Conservation (phyloP, 2,113 vertebrate species). For the Mormoops blainvillei region DNA sequence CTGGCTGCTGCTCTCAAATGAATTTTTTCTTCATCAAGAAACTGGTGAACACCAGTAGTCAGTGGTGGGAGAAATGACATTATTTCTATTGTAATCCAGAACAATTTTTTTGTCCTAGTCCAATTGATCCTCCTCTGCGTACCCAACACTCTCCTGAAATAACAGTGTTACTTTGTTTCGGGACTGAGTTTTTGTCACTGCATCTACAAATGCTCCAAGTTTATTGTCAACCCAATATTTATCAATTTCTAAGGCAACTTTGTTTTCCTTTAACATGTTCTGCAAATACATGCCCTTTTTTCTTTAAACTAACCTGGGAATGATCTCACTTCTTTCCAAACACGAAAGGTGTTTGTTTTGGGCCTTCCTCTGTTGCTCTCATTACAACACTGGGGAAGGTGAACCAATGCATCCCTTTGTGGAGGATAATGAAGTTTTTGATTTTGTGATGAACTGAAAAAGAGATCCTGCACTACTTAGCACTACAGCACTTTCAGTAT, state of each 20-base stretch:
- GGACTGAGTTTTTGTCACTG: neutral
- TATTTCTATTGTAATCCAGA: neutral
- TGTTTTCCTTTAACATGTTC: neutral
- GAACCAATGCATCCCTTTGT: neutral
- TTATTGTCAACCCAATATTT: neutral
- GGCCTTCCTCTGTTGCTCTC: neutral
- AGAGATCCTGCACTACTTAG: neutral
- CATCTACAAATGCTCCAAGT: neutral
- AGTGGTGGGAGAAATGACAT: no score
- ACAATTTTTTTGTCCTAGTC: neutral
- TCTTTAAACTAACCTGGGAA: neutral
- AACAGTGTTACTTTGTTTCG: neutral
- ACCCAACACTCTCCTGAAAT: neutral
- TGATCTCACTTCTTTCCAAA: neutral
- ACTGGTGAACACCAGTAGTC: neutral
- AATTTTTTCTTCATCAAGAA: neutral
- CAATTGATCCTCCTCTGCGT: neutral
- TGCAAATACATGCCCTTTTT: neutral
- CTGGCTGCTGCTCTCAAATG: neutral
- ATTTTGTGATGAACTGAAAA: neutral
- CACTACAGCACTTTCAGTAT: neutral
- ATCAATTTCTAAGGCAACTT: neutral
- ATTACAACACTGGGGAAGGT: neutral
- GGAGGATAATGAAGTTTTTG: neutral
- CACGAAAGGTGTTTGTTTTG: neutral